phyloP scores from a whole-genome alignment of 2,113 vertebrate species.

The Okapia johnstoni region DNA sequence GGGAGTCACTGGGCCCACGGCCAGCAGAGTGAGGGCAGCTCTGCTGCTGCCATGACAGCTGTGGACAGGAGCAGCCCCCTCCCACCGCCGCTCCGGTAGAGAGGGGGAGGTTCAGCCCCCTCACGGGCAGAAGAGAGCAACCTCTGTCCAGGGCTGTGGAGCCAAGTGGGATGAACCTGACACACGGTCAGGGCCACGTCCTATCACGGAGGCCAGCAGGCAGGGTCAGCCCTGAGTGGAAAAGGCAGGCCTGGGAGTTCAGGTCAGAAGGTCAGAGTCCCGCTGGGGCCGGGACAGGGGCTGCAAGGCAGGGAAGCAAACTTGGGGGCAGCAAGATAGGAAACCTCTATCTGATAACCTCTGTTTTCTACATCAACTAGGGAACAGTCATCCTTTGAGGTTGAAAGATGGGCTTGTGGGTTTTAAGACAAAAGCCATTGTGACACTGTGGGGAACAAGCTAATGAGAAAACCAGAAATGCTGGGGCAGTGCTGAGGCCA shows the following conservation, averaged over 20 bases:
- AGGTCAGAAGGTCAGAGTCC: not conserved
- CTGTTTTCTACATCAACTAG: not conserved
- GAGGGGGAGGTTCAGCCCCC: not conserved
- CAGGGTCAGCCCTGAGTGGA: not conserved
- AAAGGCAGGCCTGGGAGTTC: not conserved
- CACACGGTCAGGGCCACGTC: fast-evolving
- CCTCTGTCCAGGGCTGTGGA: not conserved
- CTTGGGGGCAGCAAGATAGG: not conserved
- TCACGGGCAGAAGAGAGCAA: not conserved
- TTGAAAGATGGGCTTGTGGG: no score
- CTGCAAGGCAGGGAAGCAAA: not conserved
- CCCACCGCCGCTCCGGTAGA: fast-evolving
- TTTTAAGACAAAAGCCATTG: not conserved
- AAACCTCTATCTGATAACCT: not conserved
- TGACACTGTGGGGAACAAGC: fast-evolving
- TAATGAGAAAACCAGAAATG: not conserved
- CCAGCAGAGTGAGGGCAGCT: not conserved
- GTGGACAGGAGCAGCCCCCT: fast-evolving
- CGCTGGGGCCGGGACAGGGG: not conserved
- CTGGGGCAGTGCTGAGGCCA: not conserved
- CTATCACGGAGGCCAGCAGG: not conserved
- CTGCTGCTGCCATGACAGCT: not conserved
- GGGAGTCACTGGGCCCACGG: fast-evolving
- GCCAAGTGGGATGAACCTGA: not conserved
- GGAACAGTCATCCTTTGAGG: not conserved